Conservation (phyloP, 64 coral and sea anemone genomes). For the Acropora yongei region DNA sequence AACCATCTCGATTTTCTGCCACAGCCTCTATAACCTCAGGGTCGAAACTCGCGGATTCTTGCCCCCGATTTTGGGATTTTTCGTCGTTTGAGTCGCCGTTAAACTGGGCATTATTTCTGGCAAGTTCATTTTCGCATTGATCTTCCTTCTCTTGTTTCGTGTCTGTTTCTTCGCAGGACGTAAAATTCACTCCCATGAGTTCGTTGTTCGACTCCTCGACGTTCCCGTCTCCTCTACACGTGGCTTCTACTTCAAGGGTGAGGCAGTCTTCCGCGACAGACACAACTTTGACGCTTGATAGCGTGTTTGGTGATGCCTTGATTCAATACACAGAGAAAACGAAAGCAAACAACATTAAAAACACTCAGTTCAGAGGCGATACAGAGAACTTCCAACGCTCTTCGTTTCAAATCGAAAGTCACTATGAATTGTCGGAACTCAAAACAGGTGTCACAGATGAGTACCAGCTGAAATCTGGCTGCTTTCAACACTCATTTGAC, state of each 20-base stretch:
- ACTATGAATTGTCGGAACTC: background rate
- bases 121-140: background rate
- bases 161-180: constrained; percentile 23
- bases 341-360: constrained; percentile 7
- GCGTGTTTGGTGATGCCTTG: background rate
- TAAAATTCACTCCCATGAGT: constrained; percentile 12
- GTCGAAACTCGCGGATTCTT: background rate
- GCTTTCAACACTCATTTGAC: background rate
- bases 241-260: background rate
- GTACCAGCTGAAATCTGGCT: background rate
- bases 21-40: background rate
- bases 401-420: background rate
- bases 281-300: constrained; percentile 13
- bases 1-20: constrained; percentile 18
- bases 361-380: background rate
- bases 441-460: background rate
- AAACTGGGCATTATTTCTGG: background rate
- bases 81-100: background rate
- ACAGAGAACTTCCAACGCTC: background rate
- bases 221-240: background rate
- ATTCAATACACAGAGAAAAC: background rate
- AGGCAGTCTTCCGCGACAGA: constrained; percentile 32
- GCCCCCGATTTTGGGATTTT: background rate
- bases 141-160: background rate
- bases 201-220: background rate